Evolutionary conservation across 2,113 vertebrate species (phyloP), one percentile per base, ranked within the genome.

Genomic region (Tetraodon nigroviridis): DNA sequence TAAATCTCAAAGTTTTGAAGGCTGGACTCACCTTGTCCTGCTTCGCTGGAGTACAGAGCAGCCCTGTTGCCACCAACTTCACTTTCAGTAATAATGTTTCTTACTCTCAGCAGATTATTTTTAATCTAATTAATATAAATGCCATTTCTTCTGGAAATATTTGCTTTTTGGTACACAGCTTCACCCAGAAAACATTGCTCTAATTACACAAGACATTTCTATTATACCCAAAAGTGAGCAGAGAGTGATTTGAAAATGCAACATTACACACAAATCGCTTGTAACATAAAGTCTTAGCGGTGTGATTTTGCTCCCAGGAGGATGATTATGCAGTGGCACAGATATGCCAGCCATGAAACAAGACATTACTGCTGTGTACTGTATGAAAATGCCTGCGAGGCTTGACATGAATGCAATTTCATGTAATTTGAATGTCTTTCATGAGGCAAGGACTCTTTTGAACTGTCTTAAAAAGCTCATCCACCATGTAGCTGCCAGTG

Each of bases 351-450:
- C 65, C 67, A 79, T 15, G 32, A 69, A 86, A 81, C 73, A 81
- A 85, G 81, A 87, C 80, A 79, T 86, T 84, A 80, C 80, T 70
- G 77, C 62, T 61, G 71, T 78, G 80, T 86, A 87, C 82, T 87
- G 79, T 87, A 84, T 81, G 80, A 84, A 84, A 80, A 84, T 82
- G 82, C 82, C 87, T 89, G 78, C 79, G 54, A 87, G 87, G 83
- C 78, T 85, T 70, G 77, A 88, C 84, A 87, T 86, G 84, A 89
- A 89, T 89, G 83, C 84, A 86, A 87, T 89, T 88, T 82, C 77
- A 77, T 80, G 86, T 86, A 77, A 86, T 88, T 88, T 89, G 87
- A 89, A 89, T 89, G 87, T 70, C 86, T 89, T 89, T 89, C 81
- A 87, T 84, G 84, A 84, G 78, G 86, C 84, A 84, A 87, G 79